Base-by-base conservation (phyloP, 2,888 invertebrate genomes). In the Caradrina kadenii region DNA sequence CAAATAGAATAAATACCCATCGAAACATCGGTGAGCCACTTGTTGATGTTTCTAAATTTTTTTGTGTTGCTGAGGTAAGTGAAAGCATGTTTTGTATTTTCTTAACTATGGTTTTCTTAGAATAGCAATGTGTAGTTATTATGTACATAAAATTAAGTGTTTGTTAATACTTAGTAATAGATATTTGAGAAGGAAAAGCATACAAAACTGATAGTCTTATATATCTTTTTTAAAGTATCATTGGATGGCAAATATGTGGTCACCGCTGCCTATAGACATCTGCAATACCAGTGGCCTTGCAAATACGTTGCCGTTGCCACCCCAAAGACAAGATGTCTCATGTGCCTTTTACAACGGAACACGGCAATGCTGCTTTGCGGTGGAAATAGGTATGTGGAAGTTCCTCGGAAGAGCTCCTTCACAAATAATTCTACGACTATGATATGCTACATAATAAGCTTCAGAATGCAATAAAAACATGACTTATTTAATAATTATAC, bases 1-100 rank as follows among this genome's bases (percentile, higher is more conserved):
- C 50, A 75, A 77, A 79, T 84, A 82, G 76, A 60, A 79, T 84
- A 81, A 84, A 79, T 79, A 78, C 35, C 60, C 65, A 76, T 69
- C 56, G 59, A 71, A 63, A 68, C 54, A 49, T 72, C 65, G 35
- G 7, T 42, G 58, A 22, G 21, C 22, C 21, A 68, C 76, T 76
- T 61, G 49, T 22, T 50, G 15, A n/a, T 6, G 35, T 6, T 5
- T 42, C 42, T 42, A 42, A 42, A 13, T 13, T 8, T 35, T 19
- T 68, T 56, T n/a, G 10, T 3, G 10, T 8, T 10, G 21, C n/a
- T n/a, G n/a, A 11, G 13, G 13, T 39, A 59, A 54, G 42, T 48
- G 55, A 63, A 60, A 63, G 19, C 1, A 15, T 13, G 11, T 39
- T 60, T 79, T 35, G 55, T 52, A 19, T 35, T 77, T 63, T 63